phyloP scores from a whole-genome alignment of 2,888 invertebrate genomes.

The Synergus gifuensis region DNA sequence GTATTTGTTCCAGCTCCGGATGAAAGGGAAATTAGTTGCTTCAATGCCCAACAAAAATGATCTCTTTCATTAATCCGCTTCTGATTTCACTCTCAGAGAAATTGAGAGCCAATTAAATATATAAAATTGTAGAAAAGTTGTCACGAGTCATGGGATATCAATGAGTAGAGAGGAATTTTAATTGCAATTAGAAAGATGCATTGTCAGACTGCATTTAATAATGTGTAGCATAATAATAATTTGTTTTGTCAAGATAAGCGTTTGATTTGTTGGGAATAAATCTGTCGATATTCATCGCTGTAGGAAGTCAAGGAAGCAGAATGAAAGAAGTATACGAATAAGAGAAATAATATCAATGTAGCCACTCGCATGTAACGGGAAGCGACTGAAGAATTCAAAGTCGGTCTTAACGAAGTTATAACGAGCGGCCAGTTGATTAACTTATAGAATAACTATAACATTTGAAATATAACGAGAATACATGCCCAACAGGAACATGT shows the following conservation, averaged over 20 bases:
- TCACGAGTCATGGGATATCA: neutral
- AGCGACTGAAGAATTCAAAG: slow-evolving; percentile 29
- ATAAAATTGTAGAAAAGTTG: neutral
- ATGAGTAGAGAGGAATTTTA: slow-evolving; percentile 20
- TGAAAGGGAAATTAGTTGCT: neutral
- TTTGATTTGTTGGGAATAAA: slow-evolving; percentile 26
- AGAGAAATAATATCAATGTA: slow-evolving; percentile 27
- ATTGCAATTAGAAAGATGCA: slow-evolving; percentile 6
- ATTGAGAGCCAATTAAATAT: neutral
- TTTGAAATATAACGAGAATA: slow-evolving; percentile 18
- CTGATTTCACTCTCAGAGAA: neutral
- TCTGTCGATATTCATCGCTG: slow-evolving; percentile 17
- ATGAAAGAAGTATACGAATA: slow-evolving; percentile 33
- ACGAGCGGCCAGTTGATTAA: slow-evolving; percentile 9
- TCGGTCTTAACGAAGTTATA: slow-evolving; percentile 23
- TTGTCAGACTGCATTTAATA: slow-evolving; percentile 1
- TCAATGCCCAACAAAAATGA: neutral
- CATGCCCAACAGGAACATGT: neutral
- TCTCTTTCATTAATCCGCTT: neutral
- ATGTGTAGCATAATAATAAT: slow-evolving; percentile 26
- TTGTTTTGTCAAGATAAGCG: slow-evolving; percentile 29
- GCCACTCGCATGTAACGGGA: slow-evolving; percentile 32
- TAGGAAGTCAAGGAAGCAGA: slow-evolving; percentile 10
- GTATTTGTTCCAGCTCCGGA: neutral
- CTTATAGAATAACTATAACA: neutral